Conservation (phyloP, 2,113 vertebrate genomes). For the Acrocephalus kingi region DNA sequence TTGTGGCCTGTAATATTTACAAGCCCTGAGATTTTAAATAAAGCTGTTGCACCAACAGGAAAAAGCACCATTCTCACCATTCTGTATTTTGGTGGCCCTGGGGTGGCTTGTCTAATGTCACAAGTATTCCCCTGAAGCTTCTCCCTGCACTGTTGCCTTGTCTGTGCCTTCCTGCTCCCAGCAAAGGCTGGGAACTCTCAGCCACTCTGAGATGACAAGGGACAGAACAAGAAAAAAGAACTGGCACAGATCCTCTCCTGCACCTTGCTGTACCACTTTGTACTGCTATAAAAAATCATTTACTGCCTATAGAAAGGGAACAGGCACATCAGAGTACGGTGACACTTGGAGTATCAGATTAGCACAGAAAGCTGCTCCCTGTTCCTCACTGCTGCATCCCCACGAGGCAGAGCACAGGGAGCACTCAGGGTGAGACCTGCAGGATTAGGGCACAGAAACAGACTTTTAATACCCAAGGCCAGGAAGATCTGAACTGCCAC, state of each 20-base stretch:
- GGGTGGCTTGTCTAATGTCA: background rate
- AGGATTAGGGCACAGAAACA: background rate
- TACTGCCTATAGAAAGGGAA: background rate
- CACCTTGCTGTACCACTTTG: background rate
- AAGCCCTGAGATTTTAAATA: background rate
- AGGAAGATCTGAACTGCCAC: background rate
- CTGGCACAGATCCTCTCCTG: background rate
- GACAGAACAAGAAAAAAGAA: background rate
- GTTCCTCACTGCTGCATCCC: background rate
- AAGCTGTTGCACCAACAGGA: background rate
- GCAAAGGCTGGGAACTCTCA: background rate
- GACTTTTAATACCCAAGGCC: background rate
- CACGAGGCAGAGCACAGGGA: background rate
- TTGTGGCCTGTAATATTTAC: background rate
- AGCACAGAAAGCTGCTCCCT: background rate
- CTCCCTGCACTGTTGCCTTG: background rate
- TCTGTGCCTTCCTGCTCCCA: background rate
- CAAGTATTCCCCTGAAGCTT: background rate
- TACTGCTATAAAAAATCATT: background rate
- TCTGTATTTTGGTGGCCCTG: background rate
- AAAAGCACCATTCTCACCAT: background rate
- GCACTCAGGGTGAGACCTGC: fast-evolving
- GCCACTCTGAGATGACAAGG: background rate
- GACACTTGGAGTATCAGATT: background rate
- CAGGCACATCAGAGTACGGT: background rate